Percentiles rank a stretch among this genome's conserved stretches.
Evolutionary conservation across 2,113 vertebrate genomes (phyloP).

Genomic region (Elephas maximus): DNA sequence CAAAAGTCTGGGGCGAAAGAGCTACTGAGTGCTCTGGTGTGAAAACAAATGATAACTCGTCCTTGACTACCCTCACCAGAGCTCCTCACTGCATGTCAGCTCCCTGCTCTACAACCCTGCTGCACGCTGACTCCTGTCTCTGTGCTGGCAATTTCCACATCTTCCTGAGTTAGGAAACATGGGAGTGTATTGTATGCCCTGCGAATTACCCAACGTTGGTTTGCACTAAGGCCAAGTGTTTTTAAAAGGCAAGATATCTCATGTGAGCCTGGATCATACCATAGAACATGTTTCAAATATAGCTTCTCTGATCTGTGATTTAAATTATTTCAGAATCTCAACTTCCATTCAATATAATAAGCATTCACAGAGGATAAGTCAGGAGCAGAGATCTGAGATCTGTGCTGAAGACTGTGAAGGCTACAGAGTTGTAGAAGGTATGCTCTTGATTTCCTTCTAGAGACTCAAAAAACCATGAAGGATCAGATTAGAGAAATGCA

Average conservation of each 20-base stretch:
- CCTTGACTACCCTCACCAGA: neutral
- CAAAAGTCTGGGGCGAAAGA: neutral
- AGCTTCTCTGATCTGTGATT: neutral
- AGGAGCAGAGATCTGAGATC: neutral
- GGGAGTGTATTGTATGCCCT: neutral
- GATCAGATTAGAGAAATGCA: neutral
- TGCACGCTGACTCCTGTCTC: neutral
- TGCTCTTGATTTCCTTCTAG: neutral
- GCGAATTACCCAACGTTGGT: neutral
- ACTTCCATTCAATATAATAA: neutral
- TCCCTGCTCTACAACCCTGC: accelerated
- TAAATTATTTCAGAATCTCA: slow-evolving; percentile 24
- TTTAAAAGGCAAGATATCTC: neutral
- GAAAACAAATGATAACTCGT: neutral
- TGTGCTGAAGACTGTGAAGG: neutral
- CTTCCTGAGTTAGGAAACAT: neutral
- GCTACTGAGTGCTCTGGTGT: neutral
- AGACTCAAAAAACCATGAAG: neutral
- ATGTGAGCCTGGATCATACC: neutral
- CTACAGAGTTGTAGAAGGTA: neutral
- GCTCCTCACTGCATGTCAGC: neutral
- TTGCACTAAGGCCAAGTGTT: neutral
- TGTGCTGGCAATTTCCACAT: neutral
- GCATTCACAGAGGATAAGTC: neutral
- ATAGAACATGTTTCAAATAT: neutral